Conservation (phyloP, 2,113 vertebrate genomes). For the Grantiella picta region DNA sequence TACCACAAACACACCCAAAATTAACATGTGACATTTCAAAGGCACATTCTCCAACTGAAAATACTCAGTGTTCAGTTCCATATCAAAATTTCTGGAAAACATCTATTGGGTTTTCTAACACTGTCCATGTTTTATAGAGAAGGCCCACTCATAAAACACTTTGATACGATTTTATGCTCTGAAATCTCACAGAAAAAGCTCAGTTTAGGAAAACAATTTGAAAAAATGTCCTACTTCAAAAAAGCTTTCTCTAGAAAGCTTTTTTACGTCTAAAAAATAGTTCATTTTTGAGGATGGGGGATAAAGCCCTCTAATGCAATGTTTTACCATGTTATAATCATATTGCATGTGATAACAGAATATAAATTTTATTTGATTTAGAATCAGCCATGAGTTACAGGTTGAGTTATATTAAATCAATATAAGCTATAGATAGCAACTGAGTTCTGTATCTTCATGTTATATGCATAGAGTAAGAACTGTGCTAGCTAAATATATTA, state of each 20-base stretch:
- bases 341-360: neutral
- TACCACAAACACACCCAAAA: neutral
- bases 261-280: neutral
- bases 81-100: neutral
- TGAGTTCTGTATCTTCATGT: neutral
- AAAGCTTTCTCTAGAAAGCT: neutral
- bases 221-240: neutral
- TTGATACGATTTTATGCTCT: neutral
- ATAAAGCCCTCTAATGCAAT: neutral
- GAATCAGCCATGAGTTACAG: neutral
- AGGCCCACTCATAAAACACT: neutral
- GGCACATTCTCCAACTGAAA: neutral
- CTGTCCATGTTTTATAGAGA: neutral
- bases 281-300: accelerated
- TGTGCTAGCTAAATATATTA: neutral
- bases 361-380: neutral
- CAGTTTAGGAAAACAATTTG: neutral
- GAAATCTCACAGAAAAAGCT: neutral
- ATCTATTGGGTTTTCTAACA: neutral
- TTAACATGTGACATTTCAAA: neutral
- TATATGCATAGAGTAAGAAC: neutral
- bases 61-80: neutral
- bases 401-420: neutral
- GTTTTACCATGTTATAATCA: neutral
- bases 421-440: neutral